A percentile compares a stretch with the other conserved stretches of the same genome.
Conservation (phyloP, 1,140 invertebrate species). For the Brachionus koreanus region DNA sequence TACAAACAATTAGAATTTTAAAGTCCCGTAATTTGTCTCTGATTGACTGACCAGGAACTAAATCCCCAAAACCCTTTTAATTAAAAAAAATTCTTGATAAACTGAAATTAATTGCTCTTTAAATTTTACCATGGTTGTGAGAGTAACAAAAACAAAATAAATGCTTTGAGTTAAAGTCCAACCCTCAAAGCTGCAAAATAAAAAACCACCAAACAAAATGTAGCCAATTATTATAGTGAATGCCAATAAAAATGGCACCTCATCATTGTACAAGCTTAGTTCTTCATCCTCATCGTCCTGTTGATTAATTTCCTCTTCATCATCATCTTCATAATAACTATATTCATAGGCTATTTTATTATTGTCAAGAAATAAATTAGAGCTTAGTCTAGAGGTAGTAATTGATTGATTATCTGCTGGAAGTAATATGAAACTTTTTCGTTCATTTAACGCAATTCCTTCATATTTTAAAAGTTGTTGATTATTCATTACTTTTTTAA, state of each 20-base stretch:
- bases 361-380: not conserved
- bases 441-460: not conserved
- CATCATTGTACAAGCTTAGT: conserved; percentile 49
- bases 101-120: not conserved
- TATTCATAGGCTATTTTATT: not conserved
- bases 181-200: conserved; percentile 74
- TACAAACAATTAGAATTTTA: conserved; percentile 62
- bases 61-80: conserved; percentile 77
- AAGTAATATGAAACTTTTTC: not conserved
- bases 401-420: conserved; percentile 5
- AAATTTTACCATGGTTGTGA: conserved; percentile 63
- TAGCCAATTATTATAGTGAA: conserved; percentile 81
- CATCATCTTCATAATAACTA: not conserved
- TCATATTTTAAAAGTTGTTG: not conserved
- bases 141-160: conserved; percentile 87
- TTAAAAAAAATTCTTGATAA: not conserved
- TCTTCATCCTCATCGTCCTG: conserved; percentile 51
- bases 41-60: conserved; percentile 73
- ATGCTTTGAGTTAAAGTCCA: conserved; percentile 86
- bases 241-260: conserved; percentile 68
- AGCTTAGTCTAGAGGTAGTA: not conserved
- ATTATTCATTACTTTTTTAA: not conserved
- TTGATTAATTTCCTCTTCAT: conserved; percentile 47
- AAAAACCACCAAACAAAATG: conserved; percentile 79
- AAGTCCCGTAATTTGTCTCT: not conserved